A percentile compares a stretch with the other conserved stretches of the same genome.
Evolutionary conservation across 2,797 vertebrate genomes (phyloP).

Genomic region (Micrastur ruficollis): DNA sequence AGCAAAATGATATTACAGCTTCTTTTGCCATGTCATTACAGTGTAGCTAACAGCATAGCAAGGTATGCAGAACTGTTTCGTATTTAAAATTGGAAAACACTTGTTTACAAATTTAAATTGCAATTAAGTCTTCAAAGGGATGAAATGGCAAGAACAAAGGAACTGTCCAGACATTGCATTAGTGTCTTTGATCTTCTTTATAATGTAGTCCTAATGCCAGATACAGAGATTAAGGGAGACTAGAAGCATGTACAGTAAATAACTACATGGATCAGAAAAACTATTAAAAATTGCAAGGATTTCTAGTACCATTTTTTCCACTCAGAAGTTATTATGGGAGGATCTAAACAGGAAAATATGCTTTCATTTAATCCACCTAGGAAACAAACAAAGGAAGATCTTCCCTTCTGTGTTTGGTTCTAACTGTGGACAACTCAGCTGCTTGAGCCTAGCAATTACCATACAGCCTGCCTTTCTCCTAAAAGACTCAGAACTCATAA

Average conservation of each 20-base stretch:
- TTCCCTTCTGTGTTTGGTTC: background rate
- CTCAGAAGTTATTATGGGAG: background rate
- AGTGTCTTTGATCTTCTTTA: constrained; percentile 50
- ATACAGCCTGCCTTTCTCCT: background rate
- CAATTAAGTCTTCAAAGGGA: constrained; percentile 35
- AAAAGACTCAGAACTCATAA: background rate
- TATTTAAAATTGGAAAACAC: background rate
- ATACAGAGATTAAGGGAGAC: background rate
- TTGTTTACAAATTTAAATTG: constrained; percentile 29
- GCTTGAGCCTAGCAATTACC: background rate
- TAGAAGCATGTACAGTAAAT: background rate
- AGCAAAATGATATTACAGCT: background rate
- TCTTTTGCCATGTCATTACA: background rate
- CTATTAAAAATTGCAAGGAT: background rate
- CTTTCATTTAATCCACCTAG: background rate
- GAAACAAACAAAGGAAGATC: background rate
- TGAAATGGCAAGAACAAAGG: constrained; percentile 47
- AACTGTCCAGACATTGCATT: constrained; percentile 25
- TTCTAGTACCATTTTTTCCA: background rate
- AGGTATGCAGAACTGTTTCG: background rate
- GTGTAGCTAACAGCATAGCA: background rate
- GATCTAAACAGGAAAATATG: background rate
- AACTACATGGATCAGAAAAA: background rate
- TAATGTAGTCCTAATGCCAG: background rate
- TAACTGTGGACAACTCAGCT: background rate